These are phyloP conservation scores for Bombus breviceps DNA, from an alignment of 1,140 invertebrate species.

Conservation along the genomic window DNA sequence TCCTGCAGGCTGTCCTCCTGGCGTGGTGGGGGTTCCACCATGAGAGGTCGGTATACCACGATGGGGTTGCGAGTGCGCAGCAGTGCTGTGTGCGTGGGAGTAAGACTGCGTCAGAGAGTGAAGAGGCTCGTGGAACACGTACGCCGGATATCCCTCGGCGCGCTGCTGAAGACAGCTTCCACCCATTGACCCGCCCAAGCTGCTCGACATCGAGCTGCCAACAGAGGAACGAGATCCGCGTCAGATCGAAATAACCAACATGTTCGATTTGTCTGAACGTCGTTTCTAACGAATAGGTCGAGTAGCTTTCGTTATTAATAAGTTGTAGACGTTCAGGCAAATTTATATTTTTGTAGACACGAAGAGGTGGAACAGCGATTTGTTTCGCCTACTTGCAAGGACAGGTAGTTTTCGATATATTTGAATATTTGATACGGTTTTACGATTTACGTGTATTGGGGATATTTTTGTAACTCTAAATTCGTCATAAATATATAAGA, in stretches of 20 bases:
- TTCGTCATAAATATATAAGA: no score
- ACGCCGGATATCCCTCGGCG: constrained; percentile 91
- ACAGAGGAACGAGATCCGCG: not conserved
- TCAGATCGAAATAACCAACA: not conserved
- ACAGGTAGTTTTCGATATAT: no score
- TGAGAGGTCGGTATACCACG: constrained; percentile 80
- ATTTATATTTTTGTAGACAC: no score
- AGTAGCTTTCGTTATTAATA: no score
- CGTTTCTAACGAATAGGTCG: not conserved
- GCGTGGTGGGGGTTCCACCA: constrained; percentile 78
- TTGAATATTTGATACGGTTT: no score
- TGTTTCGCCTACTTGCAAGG: no score
- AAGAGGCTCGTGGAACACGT: constrained; percentile 96
- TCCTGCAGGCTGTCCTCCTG: constrained; percentile 80
- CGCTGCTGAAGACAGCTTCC: constrained; percentile 95
- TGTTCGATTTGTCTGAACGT: constrained; percentile 10
- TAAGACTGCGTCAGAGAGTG: constrained; percentile 87
- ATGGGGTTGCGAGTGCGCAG: constrained; percentile 83
- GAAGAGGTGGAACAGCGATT: no score
- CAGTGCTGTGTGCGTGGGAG: constrained; percentile 81
- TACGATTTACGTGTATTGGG: no score
- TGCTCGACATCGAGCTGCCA: constrained; percentile 90
- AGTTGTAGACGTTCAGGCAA: no score
- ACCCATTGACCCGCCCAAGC: constrained; percentile 89
- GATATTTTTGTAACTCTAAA: no score